Base-by-base conservation (phyloP, 2,888 invertebrate genomes). In the Eupithecia abbreviata region DNA sequence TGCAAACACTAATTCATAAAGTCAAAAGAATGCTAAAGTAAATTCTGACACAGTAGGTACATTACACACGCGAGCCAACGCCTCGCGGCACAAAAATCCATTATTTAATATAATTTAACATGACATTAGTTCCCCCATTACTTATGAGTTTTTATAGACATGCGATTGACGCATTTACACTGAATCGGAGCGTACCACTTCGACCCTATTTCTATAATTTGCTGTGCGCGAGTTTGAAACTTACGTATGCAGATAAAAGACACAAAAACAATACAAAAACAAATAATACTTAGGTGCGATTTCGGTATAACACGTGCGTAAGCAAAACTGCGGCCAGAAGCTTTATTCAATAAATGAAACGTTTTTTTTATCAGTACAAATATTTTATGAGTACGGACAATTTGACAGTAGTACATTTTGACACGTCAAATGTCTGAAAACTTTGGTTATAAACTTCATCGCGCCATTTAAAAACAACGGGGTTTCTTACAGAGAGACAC, bases 21-120 rank as follows among this genome's bases (percentile, higher is more conserved):
- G 30, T 71, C 71, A 73, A 71, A 72, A 67, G 67, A 68, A 73
- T 73, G 47, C 47, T 6, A 43, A 30, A 51, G 41, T 73, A 68
- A 69, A 78, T 72, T 62, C 70, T 78, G 75, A 62, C 82, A 81
- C 62, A 62, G 58, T 58, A 10, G 30, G 62, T 72, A 80, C 75
- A 74, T 75, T 79, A 74, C 55, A 80, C 87, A 86, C 85, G 85
- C 85, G 80, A 85, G 76, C 80, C 80, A 76, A 80, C 83, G 83
- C 82, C 83, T 80, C 73, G 74, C 77, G 77, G 82, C 80, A 85
- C 82, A 85, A 86, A 85, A 85, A 85, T 82, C 83, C 84, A 86
- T 88, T 87, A 87, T 88, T 87, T 86, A 87, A 87, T 88, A 85
- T 84, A 86, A 85, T 83, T 85, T 84, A 82, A 84, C 84, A 81